Evolutionary conservation across 2,888 invertebrate species (phyloP), one percentile per base, ranked within the genome.

Genomic region (Eudasyphora cyanicolor): DNA sequence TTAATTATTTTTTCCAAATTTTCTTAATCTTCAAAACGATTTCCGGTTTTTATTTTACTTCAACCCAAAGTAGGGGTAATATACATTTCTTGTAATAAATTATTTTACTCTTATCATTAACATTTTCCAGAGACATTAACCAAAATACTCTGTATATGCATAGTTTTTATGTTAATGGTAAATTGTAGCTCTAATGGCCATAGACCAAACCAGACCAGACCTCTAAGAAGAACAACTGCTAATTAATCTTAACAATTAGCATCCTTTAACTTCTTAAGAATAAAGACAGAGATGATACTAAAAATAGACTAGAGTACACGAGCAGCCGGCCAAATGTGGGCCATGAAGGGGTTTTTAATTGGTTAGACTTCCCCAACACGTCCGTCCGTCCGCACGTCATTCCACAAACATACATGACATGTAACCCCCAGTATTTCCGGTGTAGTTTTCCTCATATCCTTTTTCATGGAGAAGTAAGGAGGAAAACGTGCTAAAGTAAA

Each of bases 221-320:
- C 57, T 57, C 2, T 27, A 57, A 57, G 14, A 12, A 27, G 6
- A 27, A 74, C 73, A 73, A 74, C 79, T 74, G 73, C 60, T 81
- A 84, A 84, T 84, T 81, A 81, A 81, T 84, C 81, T 76, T 76
- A 78, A 81, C 84, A 84, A 84, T 84, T 84, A 81, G 81, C 76
- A 84, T 79, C 71, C 75, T 79, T 74, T 76, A 57, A 49, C 64
- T 73, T 35, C 69, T 74, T 76, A 67, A 73, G 35, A 79, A 70
- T 80, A 82, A 79, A 70, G 29, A 35, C 64, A 60, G 6, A 4
- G 27, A 62, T 32, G 17, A 45, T 14, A n/a, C 2, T 49, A 32
- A 64, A n/a, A n/a, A n/a, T n/a, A 70, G 38, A 3, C 38, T 38
- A n/a, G n/a, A n/a, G n/a, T n/a, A n/a, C n/a, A n/a, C n/a, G 38